A percentile compares a stretch with the other conserved stretches of the same genome.
Conservation (phyloP, 2,113 vertebrate species). For the Macrotus californicus region DNA sequence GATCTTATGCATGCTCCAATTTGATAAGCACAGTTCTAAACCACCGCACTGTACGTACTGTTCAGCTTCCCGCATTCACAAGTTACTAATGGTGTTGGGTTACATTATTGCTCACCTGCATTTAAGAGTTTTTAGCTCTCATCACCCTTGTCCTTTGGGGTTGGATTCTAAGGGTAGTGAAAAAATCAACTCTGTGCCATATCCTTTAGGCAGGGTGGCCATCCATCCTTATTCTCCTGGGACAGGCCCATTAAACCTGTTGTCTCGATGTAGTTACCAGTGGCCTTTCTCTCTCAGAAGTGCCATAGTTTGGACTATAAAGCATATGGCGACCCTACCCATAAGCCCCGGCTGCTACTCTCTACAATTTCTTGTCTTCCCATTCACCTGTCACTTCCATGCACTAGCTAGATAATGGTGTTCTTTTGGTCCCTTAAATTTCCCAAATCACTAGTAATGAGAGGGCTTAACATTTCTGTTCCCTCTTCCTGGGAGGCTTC, state of each 20-base stretch:
- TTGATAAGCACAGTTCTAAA: not conserved
- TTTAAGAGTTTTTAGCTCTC: not conserved
- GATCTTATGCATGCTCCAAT: not conserved
- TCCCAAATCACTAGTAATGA: not conserved
- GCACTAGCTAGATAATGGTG: not conserved
- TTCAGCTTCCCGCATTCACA: not conserved
- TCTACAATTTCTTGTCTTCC: not conserved
- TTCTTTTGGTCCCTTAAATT: slow-evolving; percentile 7
- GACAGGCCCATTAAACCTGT: not conserved
- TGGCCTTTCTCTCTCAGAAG: not conserved
- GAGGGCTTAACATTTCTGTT: not conserved
- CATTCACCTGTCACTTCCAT: not conserved
- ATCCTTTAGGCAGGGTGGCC: not conserved
- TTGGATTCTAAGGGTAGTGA: not conserved
- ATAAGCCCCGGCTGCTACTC: not conserved
- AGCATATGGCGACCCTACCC: not conserved
- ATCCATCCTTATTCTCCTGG: not conserved
- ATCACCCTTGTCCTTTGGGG: not conserved
- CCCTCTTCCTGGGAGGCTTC: not conserved
- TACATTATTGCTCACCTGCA: not conserved
- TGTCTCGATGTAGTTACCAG: not conserved
- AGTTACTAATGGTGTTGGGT: not conserved
- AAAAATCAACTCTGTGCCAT: not conserved
- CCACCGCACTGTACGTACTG: not conserved
- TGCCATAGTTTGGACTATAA: not conserved